Evolutionary conservation across 1,140 invertebrate genomes (phyloP).

Genomic region (Whitmania pigra): DNA sequence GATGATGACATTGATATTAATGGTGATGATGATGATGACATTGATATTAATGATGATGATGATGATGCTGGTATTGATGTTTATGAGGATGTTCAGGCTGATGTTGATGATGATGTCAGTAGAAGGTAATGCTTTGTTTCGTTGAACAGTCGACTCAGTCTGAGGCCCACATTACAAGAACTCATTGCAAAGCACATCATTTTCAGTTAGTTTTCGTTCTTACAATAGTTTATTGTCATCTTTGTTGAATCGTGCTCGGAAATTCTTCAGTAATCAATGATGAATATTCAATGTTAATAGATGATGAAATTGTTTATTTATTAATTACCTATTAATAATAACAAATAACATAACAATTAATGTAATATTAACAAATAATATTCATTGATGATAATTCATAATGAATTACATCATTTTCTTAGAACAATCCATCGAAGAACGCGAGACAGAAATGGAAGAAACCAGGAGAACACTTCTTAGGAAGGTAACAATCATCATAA

Average conservation of each 20-base stretch:
- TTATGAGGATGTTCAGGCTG: neutral
- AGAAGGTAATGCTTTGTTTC: constrained; percentile 12
- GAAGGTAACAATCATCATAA: constrained; percentile 54
- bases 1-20: neutral
- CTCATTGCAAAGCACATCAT: constrained; percentile 95
- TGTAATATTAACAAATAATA: too few species aligned
- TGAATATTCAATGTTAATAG: too few species aligned
- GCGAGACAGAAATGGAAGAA: constrained; percentile 89
- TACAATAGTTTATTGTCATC: neutral
- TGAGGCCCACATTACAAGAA: constrained; percentile 91
- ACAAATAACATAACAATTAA: too few species aligned
- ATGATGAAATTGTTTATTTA: too few species aligned
- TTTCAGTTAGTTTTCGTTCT: constrained; percentile 63
- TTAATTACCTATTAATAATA: too few species aligned
- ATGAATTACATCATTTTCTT: too few species aligned
- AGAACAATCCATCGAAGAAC: constrained; percentile 80
- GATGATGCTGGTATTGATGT: neutral
- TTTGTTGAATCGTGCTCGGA: too few species aligned
- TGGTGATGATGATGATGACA: neutral
- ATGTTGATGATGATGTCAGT: neutral
- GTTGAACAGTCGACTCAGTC: constrained; percentile 66
- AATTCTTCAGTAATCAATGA: too few species aligned
- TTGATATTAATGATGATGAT: neutral
- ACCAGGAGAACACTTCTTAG: constrained; percentile 85
- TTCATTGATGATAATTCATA: too few species aligned